Evolutionary conservation across 2,797 vertebrate genomes (phyloP).

Genomic region (Pteropus rufus): DNA sequence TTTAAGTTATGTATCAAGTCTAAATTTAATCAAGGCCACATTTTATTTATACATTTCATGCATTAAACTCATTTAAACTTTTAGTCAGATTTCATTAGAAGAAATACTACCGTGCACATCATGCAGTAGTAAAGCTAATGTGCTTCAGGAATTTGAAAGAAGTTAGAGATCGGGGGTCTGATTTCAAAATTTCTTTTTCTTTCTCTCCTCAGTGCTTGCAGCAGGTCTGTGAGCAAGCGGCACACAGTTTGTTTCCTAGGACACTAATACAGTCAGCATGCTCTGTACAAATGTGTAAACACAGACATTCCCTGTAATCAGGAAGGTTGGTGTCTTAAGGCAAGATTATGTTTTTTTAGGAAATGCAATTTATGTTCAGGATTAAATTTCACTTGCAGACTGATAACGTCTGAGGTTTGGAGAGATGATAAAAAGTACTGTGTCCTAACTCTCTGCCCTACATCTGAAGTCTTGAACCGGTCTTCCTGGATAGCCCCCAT

Average conservation of each 20-base stretch:
- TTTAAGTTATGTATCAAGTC: conserved; percentile 86
- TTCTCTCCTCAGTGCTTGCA: conserved; percentile 77
- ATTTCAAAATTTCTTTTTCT: conserved; percentile 86
- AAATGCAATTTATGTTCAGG: conserved; percentile 88
- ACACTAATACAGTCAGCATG: conserved; percentile 88
- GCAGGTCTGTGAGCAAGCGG: conserved; percentile 76
- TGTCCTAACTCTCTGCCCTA: conserved; percentile 76
- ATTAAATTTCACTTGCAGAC: conserved; percentile 84
- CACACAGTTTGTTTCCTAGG: conserved; percentile 84
- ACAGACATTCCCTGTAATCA: conserved; percentile 90
- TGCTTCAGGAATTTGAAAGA: conserved; percentile 88
- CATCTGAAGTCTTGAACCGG: conserved; percentile 64
- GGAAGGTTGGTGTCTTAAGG: conserved; percentile 86
- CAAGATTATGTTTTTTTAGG: conserved; percentile 89
- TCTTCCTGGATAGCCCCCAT: conserved; percentile 38
- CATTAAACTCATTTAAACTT: conserved; percentile 89
- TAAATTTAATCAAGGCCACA: conserved; percentile 88
- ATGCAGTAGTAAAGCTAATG: conserved; percentile 87
- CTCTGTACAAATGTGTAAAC: conserved; percentile 86
- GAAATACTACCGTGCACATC: conserved; percentile 86
- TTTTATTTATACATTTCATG: conserved; percentile 90
- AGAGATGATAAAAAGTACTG: conserved; percentile 84
- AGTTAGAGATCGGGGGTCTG: conserved; percentile 87
- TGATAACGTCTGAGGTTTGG: conserved; percentile 85
- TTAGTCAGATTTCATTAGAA: conserved; percentile 89